Evolutionary conservation across 1,140 invertebrate genomes (phyloP).

Genomic region (Aphis gossypii): DNA sequence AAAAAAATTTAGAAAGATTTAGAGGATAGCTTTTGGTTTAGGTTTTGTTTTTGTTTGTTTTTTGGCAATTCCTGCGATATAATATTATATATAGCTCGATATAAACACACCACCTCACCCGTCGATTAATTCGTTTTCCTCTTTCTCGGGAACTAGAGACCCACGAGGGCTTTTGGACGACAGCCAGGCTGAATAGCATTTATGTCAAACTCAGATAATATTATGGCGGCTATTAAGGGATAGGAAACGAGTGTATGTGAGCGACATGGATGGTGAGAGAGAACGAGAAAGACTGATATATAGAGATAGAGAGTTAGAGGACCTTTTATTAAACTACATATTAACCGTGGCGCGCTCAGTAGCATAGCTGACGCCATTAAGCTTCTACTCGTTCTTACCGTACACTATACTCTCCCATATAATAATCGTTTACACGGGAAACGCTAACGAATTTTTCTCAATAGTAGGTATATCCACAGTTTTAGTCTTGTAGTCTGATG

Average conservation of each 20-base stretch:
- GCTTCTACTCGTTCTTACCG: background rate
- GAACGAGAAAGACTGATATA: background rate
- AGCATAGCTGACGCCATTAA: conserved; percentile 45
- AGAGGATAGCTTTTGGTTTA: background rate
- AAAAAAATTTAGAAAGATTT: background rate
- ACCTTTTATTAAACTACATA: conserved; percentile 56
- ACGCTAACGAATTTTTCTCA: conserved; percentile 44
- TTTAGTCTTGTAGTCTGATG: background rate
- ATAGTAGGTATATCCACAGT: background rate
- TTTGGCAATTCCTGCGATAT: conserved; percentile 52
- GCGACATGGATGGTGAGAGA: background rate
- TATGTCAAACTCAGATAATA: conserved; percentile 57
- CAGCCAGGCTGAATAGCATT: conserved; percentile 54
- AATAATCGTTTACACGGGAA: conserved; percentile 53
- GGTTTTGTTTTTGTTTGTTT: conserved; percentile 21
- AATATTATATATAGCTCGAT: background rate
- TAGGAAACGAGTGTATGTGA: conserved; percentile 38
- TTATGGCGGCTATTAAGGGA: conserved; percentile 55
- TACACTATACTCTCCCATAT: background rate
- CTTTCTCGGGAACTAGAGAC: conserved; percentile 4
- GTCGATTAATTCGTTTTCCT: conserved; percentile 53
- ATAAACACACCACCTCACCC: conserved; percentile 45
- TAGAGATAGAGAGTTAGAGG: background rate
- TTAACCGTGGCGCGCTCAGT: conserved; percentile 29
- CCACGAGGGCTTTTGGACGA: conserved; percentile 51